Evolutionary conservation across 2,888 invertebrate genomes (phyloP), one percentile per base, ranked within the genome.

Genomic region (Anthophora plumipes): DNA sequence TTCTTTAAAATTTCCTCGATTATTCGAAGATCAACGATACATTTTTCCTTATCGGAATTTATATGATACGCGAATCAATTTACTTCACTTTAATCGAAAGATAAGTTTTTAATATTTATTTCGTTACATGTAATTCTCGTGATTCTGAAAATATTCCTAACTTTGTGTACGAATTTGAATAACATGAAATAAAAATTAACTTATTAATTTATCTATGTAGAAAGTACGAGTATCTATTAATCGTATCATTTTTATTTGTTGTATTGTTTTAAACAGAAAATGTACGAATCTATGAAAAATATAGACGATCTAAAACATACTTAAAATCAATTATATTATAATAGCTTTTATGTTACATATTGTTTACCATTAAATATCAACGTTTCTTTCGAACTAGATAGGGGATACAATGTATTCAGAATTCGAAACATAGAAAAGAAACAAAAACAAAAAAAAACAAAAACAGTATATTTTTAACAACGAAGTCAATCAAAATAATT

Each of bases 381-480:
- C 25, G 12, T 48, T 54, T 63, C 46, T n/a, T 55, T 41, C 12
- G 20, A n/a, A 22, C 54, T 12, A 17, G 0, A 39, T 43, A 37
- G 22, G 12, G 4, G 17, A 22, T n/a, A 60, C 52, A 68, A 31
- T 14, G 20, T 50, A 43, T 22, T 60, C 14, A 39, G 31, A 60
- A 60, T 43, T 52, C 0, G n/a, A 17, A 54, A 48, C 14, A 25
- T 31, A 57, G 14, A 31, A 1, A 31, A 31, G 4, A 1, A 31
- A 25, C 43, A 57, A n/a, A 31, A 1, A 31, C 1, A 31, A 1
- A 31, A 4, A 31, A 31, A 31, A 31, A 25, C 31, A 57, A n/a
- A 52, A 20, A 1, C 59, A 25, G 20, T 61, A 70, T 70, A 70
- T 70, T 74, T 74, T 74, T 41, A 68, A 22, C 59, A 74, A 66